phyloP scores from a whole-genome alignment of 2,113 vertebrate species.

The Cettia cetti region DNA sequence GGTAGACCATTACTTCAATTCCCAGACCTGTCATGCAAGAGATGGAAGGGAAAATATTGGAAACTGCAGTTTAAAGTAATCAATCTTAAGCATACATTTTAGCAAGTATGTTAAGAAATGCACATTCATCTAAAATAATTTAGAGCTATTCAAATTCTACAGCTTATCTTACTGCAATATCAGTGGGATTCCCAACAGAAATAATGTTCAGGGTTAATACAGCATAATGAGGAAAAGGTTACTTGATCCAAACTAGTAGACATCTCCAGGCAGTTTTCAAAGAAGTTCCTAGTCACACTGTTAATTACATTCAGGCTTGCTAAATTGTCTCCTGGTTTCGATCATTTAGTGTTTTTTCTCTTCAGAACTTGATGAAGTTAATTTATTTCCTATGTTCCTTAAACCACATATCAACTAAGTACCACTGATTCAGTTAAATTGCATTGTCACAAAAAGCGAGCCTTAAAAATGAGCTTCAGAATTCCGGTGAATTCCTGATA shows the following conservation, averaged over 20 bases:
- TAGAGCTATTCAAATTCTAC: background rate
- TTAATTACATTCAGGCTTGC: background rate
- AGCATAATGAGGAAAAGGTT: background rate
- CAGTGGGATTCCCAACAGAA: background rate
- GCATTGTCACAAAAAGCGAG: background rate
- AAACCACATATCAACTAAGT: background rate
- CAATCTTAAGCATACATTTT: background rate
- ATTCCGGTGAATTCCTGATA: background rate
- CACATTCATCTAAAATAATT: background rate
- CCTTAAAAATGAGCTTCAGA: background rate
- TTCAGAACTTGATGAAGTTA: background rate
- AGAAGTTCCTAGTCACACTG: background rate
- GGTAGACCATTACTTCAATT: background rate
- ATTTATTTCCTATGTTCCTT: background rate
- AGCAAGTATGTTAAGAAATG: background rate
- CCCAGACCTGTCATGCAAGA: background rate
- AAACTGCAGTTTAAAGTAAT: background rate
- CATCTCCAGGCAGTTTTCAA: background rate
- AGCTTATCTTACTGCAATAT: background rate
- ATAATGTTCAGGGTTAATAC: background rate
- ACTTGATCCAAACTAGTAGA: background rate
- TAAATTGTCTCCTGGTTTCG: background rate
- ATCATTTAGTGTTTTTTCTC: background rate
- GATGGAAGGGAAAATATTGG: background rate
- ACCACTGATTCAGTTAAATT: background rate